Percentiles rank a stretch among this genome's conserved stretches.
These are phyloP conservation scores for Drosophila seclusa DNA, from an alignment of 2,888 invertebrate species.

Conservation along the genomic window DNA sequence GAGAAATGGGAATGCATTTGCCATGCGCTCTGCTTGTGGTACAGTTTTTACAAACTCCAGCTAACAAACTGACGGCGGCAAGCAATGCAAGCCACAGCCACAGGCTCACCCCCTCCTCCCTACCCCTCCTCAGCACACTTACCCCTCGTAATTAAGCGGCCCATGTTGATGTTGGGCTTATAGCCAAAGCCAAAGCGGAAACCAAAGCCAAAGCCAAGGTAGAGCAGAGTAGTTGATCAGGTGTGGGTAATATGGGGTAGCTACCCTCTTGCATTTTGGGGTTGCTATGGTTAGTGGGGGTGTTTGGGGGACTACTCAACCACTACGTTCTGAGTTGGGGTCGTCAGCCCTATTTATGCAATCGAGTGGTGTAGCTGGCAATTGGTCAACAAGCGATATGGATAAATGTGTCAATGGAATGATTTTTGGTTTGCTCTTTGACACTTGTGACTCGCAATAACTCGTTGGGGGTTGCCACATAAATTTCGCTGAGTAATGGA, in stretches of 20 bases:
- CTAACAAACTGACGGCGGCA: conserved; percentile 50
- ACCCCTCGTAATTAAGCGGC: not conserved
- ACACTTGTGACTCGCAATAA: conserved; percentile 9
- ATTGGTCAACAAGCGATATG: conserved; percentile 51
- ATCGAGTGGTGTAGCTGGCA: conserved; percentile 32
- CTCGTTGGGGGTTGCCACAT: not conserved
- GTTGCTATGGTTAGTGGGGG: conserved; percentile 51
- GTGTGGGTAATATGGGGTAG: not conserved
- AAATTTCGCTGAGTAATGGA: not conserved
- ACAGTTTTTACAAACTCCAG: conserved; percentile 74
- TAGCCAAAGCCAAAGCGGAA: conserved; percentile 45
- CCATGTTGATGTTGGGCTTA: conserved; percentile 56
- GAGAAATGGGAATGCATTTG: conserved; percentile 59
- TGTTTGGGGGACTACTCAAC: conserved; percentile 25
- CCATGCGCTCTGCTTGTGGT: conserved; percentile 71
- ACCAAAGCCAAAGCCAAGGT: conserved; percentile 65
- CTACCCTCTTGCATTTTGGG: conserved; percentile 25
- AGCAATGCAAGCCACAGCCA: conserved; percentile 16
- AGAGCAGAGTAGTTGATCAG: conserved; percentile 13
- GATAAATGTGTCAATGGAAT: conserved; percentile 62
- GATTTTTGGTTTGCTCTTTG: conserved; percentile 44
- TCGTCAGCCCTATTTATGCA: conserved; percentile 72
- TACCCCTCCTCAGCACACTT: not conserved
- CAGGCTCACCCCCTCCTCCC: not conserved
- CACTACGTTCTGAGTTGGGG: conserved; percentile 65